Base-by-base conservation (phyloP, 2,888 invertebrate genomes). In the Thymelicus lineola region DNA sequence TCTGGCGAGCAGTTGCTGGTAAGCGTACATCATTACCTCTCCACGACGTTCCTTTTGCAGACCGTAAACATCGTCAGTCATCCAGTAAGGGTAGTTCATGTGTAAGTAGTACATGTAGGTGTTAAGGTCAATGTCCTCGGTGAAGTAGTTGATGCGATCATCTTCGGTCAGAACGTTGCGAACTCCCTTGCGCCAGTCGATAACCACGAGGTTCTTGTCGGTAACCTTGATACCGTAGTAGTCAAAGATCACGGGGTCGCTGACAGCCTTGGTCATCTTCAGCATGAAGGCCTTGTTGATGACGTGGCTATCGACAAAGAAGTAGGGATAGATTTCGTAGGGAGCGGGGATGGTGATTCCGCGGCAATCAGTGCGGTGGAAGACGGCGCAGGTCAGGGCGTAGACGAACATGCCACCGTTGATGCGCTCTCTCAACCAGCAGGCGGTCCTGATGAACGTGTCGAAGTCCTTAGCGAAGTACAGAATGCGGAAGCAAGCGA, bases 321-420 rank as follows among this genome's bases (percentile, higher is more conserved):
- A 95, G 85, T 96, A 95, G 3, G 97, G 97, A 88, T 95, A 95
- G 84, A 97, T 95, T 88, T 97, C 97, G 82, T 97, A 97, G 55
- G 95, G 95, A 36, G 96, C 95, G 35, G 97, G 97, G 28, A 97
- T 85, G 59, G 95, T 91, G 75, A 97, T 89, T 61, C 96, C 96
- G 71, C 94, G 90, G 85, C 95, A 95, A 81, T 97, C 96, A 7
- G 86, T 82, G 62, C 96, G 95, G 84, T 96, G 96, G 83, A 96
- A 94, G 62, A 96, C 92, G 72, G 97, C 96, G 72, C 95, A 93
- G 62, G 95, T 95, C 75, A 96, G 87, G 12, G 96, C 95, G 79
- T 96, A 96, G 72, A 96, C 94, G 86, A 96, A 97, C 93, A 97
- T 95, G 79, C 95, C 96, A 72, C 96, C 95, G 90, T 97, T 97